Evolutionary conservation across 2,797 vertebrate species (phyloP).

Genomic region (Knipowitschia caucasica): DNA sequence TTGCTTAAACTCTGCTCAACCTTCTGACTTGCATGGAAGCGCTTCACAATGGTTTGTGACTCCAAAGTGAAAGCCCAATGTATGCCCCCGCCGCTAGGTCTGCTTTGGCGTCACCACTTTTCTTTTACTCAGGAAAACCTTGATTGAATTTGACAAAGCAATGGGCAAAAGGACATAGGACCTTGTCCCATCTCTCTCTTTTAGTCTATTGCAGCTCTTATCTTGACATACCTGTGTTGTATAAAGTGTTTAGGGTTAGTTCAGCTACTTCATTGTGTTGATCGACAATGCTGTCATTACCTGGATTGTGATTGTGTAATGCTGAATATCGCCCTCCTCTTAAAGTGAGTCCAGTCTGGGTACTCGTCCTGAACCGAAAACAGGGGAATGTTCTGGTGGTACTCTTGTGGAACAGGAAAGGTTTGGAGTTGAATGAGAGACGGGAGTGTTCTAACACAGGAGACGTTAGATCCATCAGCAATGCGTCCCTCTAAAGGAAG

Average conservation of each 20-base stretch:
- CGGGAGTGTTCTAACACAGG: too few species aligned
- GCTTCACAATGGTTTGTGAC: slow-evolving; percentile 32
- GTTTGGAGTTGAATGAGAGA: too few species aligned
- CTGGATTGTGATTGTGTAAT: slow-evolving; percentile 7
- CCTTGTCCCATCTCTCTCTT: slow-evolving; percentile 16
- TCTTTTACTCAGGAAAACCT: slow-evolving; percentile 48
- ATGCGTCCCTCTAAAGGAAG: too few species aligned
- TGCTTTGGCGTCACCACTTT: slow-evolving; percentile 25
- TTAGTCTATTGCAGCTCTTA: slow-evolving; percentile 47
- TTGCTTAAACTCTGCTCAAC: slow-evolving; percentile 29
- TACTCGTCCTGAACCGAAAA: too few species aligned
- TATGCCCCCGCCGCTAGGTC: slow-evolving; percentile 29
- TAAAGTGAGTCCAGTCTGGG: slow-evolving; percentile 24
- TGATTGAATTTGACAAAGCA: slow-evolving; percentile 50
- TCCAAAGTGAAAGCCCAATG: slow-evolving; percentile 31
- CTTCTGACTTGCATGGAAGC: slow-evolving; percentile 26
- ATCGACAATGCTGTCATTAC: slow-evolving; percentile 17
- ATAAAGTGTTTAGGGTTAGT: not conserved
- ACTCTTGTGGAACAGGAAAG: too few species aligned
- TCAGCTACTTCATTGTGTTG: slow-evolving; percentile 30
- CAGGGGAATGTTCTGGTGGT: too few species aligned
- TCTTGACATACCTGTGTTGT: slow-evolving; percentile 42
- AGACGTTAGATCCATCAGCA: too few species aligned
- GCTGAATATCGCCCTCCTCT: slow-evolving; percentile 14
- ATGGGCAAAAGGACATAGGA: slow-evolving; percentile 39